Evolutionary conservation across 2,113 vertebrate species (phyloP), one percentile per base, ranked within the genome.

Genomic region (Pavo muticus): DNA sequence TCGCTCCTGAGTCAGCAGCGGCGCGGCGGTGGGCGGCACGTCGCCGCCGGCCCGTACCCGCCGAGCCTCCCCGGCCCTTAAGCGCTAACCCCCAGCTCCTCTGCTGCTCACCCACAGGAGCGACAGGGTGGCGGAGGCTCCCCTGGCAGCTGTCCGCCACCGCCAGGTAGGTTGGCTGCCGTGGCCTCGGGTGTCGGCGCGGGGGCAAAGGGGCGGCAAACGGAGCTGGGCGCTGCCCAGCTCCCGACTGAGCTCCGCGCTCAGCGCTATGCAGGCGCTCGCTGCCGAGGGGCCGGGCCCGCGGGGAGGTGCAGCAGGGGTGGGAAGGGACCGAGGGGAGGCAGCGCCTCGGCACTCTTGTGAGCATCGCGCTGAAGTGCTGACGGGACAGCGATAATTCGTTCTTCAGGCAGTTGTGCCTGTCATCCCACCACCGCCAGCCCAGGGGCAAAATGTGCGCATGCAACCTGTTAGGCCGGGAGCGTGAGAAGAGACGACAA

Each of bases 1-100:
- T 16, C 32, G 69, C 83, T 73, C 78, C 90, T 76, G 82, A 94
- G 69, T 72, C 91, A 76, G 89, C 89, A 69, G 73, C n/a, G 25
- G 61, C 6, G 24, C n/a, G 65, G 52, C 47, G 54, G n/a, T 29
- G 73, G 64, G 77, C 2, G 64, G 77, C 68, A 29, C 17, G 15
- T 21, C 35, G n/a, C 63, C 63, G 32, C 68, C 54, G 14, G n/a
- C 42, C 19, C 83, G 3, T 61, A 23, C 29, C 39, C 15, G 14
- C 61, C 57, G 74, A 24, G 44, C 44, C 5, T 5, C n/a, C 14
- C 4, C 3, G 19, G 21, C 8, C 10, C 35, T 20, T 11, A 12
- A 9, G 21, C n/a, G 11, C 18, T 9, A 19, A 44, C 57, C 40
- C 16, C 23, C 10, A 8, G 71, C 27, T 40, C 13, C 15, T 9